Evolutionary conservation across 1,140 invertebrate genomes (phyloP).

Genomic region (Brachionus paranguensis): DNA sequence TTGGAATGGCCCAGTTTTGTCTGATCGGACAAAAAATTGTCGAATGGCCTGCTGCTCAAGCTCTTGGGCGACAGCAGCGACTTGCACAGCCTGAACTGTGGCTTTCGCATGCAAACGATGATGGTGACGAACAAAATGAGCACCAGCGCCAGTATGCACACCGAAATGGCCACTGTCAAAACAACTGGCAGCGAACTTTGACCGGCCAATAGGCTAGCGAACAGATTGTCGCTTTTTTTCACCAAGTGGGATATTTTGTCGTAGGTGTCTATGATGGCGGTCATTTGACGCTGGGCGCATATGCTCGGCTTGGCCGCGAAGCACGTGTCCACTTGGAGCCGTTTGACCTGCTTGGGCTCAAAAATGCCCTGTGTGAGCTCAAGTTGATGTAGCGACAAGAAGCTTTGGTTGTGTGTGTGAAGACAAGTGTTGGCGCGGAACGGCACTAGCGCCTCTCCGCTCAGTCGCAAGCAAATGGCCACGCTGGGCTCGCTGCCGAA

Average conservation of each 20-base stretch:
- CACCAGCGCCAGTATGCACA: not conserved
- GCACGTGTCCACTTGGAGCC: not conserved
- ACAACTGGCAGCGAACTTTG: not conserved
- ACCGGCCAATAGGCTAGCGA: not conserved
- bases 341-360: not conserved
- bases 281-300: not conserved
- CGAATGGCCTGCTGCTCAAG: not conserved
- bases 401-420: not conserved
- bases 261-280: conserved; percentile 31
- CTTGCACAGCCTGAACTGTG: conserved; percentile 16
- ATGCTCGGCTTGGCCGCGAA: not conserved
- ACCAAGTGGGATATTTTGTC: conserved; percentile 31
- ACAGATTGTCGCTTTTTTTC: not conserved
- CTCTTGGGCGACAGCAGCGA: not conserved
- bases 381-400: not conserved
- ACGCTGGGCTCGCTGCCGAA: not conserved
- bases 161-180: not conserved
- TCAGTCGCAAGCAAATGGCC: not conserved
- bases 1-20: not conserved
- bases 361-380: not conserved
- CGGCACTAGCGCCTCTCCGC: not conserved
- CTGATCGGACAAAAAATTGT: not conserved
- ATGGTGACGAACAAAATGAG: not conserved
- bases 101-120: not conserved
- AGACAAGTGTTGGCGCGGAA: not conserved